These are phyloP conservation scores for Archips xylosteana DNA, from an alignment of 2,888 invertebrate genomes.

Conservation along the genomic window DNA sequence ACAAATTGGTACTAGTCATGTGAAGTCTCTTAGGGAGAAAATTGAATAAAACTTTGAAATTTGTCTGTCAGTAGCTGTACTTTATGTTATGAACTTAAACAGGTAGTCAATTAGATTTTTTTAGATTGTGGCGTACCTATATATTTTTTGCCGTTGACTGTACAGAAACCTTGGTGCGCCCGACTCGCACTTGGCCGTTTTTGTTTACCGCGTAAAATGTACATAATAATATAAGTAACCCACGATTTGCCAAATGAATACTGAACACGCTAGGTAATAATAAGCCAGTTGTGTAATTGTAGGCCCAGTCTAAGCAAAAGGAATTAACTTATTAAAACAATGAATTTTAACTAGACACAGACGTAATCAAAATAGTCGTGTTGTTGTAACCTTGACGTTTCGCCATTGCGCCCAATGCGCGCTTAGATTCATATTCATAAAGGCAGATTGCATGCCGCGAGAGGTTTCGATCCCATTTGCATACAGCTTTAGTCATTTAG, in stretches of 20 bases:
- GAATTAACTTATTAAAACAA: constrained; percentile 6
- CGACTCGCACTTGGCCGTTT: no score
- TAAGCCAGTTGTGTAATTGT: constrained; percentile 8
- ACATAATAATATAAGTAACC: no score
- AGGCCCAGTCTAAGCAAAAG: constrained; percentile 3
- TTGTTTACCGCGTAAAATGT: no score
- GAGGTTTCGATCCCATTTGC: constrained; percentile 53
- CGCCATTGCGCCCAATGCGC: constrained; percentile 36
- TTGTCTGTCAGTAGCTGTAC: no score
- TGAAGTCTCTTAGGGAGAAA: no score
- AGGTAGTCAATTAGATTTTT: no score
- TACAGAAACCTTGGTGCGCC: no score
- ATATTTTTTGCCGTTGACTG: no score
- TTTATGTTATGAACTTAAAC: no score
- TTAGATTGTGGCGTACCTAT: no score
- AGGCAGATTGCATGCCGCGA: constrained; percentile 11
- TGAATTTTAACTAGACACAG: constrained; percentile 9
- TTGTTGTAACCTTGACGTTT: constrained; percentile 35
- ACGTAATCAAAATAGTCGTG: constrained; percentile 18
- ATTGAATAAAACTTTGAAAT: no score
- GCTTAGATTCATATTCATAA: constrained; percentile 28
- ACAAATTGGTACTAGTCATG: no score
- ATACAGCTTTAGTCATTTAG: constrained; percentile 68
- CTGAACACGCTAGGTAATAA: background rate
- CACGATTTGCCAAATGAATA: background rate